These are phyloP conservation scores for Dipodomys stephensi DNA, from an alignment of 2,113 vertebrate genomes.

Conservation along the genomic window DNA sequence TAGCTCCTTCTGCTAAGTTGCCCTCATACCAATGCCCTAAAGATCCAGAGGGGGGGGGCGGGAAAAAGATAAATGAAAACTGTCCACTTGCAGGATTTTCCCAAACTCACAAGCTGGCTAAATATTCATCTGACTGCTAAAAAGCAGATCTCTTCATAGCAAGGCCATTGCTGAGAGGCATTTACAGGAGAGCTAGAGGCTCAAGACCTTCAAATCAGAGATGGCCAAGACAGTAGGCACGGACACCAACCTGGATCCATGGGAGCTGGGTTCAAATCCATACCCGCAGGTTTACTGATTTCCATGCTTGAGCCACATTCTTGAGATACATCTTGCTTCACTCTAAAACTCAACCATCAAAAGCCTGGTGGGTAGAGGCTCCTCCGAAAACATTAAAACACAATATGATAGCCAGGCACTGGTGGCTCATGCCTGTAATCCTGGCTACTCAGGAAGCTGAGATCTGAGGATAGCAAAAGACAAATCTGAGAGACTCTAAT, in stretches of 20 bases:
- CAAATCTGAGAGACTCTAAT: too few relatives aligned
- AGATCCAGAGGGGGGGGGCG: neutral
- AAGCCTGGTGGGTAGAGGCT: fast-evolving
- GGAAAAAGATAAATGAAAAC: neutral
- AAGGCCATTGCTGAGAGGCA: neutral
- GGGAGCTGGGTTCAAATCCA: neutral
- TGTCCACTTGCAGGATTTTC: neutral
- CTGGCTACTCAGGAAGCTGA: too few relatives aligned
- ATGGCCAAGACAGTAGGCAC: fast-evolving
- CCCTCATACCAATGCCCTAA: neutral
- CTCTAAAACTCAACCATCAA: neutral
- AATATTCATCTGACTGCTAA: neutral
- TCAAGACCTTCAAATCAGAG: neutral
- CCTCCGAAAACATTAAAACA: too few relatives aligned
- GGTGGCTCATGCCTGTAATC: too few relatives aligned
- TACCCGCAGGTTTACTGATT: neutral
- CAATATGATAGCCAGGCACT: fast-evolving
- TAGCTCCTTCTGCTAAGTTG: neutral
- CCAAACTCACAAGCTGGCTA: neutral
- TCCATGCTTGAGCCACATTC: fast-evolving
- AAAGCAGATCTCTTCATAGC: neutral
- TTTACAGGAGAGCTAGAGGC: neutral
- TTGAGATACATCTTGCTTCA: neutral
- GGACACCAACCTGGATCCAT: neutral
- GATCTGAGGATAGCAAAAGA: too few relatives aligned